phyloP scores from a whole-genome alignment of 35 echinoderm and acorn worm species.

The Amphiura filiformis region DNA sequence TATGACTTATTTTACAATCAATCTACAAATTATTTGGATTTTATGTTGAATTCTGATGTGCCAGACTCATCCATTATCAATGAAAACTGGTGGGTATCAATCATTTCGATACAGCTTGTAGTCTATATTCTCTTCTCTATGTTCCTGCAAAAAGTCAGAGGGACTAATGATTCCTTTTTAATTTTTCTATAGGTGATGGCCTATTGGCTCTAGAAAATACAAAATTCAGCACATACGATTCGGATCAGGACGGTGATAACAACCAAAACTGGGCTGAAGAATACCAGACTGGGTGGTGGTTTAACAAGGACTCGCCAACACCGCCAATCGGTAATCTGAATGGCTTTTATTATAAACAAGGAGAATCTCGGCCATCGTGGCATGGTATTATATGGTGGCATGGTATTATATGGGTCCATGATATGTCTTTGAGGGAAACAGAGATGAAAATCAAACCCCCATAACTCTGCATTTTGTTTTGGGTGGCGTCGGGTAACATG shows the following conservation, averaged over 20 bases:
- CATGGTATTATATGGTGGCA: neutral
- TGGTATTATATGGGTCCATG: neutral
- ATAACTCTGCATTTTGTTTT: neutral
- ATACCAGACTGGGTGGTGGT: neutral
- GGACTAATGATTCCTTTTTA: no score
- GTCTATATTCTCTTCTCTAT: no score
- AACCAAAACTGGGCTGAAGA: neutral
- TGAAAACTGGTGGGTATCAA: no score
- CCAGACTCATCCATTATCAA: no score
- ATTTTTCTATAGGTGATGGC: neutral
- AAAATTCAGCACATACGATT: neutral
- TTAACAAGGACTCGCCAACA: neutral
- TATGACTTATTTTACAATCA: no score
- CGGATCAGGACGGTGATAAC: neutral
- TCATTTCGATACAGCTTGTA: no score
- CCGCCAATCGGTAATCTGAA: neutral
- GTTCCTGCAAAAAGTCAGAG: no score
- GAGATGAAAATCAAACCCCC: neutral
- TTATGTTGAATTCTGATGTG: no score
- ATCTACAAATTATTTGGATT: no score
- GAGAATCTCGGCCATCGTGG: neutral
- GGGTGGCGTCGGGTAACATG: no score
- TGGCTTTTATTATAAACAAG: no score
- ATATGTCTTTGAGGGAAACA: neutral
- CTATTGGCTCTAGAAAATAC: neutral